Evolutionary conservation across 2,113 vertebrate genomes (phyloP).

Genomic region (Mustelus asterias): DNA sequence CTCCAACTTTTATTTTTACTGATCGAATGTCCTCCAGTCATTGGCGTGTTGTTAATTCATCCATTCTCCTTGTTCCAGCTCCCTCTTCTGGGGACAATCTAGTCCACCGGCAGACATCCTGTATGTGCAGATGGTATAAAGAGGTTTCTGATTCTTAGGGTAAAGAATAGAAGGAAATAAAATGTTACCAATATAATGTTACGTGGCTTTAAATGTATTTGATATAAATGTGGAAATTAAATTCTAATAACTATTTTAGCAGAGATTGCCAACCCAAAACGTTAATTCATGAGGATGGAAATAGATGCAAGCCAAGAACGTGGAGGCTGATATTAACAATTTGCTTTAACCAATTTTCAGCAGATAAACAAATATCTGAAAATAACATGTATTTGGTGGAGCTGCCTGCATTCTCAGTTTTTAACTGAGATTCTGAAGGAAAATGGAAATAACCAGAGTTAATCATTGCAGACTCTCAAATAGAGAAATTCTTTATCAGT

Average conservation of each 20-base stretch:
- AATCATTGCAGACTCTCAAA: neutral
- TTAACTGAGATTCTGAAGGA: neutral
- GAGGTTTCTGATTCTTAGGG: neutral
- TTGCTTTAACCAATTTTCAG: neutral
- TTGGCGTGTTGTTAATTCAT: neutral
- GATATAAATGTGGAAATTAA: neutral
- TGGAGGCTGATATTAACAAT: neutral
- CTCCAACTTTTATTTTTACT: neutral
- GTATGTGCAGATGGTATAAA: neutral
- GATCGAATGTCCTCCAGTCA: neutral
- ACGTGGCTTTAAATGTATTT: neutral
- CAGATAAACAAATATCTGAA: neutral
- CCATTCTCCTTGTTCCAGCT: neutral
- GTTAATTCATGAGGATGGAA: neutral
- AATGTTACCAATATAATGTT: neutral
- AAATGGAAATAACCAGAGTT: neutral
- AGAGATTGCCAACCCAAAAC: neutral
- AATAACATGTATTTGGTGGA: neutral
- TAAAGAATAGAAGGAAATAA: neutral
- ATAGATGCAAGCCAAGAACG: neutral
- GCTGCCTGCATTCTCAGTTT: conserved; percentile 8
- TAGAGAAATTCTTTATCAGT: neutral
- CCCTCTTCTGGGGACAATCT: neutral
- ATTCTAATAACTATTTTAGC: neutral
- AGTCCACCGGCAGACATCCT: neutral